Percentiles rank a stretch among this genome's conserved stretches.
These are phyloP conservation scores for Labeo rohita DNA, from an alignment of 2,113 vertebrate genomes.

Conservation along the genomic window DNA sequence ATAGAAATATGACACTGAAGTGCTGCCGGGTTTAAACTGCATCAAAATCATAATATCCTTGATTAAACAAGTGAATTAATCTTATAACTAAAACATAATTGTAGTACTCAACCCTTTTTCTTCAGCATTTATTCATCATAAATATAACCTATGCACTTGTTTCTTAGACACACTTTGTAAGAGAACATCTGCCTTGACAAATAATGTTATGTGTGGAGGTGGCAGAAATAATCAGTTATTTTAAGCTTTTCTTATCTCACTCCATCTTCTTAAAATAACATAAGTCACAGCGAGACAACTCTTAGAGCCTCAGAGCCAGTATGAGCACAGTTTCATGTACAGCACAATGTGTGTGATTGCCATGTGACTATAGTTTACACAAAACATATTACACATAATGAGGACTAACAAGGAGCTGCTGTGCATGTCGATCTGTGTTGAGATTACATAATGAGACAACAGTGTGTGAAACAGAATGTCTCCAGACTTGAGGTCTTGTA, in stretches of 20 bases:
- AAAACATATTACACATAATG: conserved; percentile 10
- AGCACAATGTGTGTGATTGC: neutral
- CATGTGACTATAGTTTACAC: conserved; percentile 34
- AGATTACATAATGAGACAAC: conserved; percentile 41
- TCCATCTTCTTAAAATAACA: neutral
- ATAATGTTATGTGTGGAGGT: neutral
- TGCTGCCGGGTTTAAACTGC: neutral
- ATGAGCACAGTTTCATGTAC: neutral
- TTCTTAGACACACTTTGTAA: neutral
- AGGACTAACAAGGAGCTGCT: neutral
- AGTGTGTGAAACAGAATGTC: conserved; percentile 5
- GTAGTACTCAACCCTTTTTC: neutral
- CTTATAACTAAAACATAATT: neutral
- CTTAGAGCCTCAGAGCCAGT: neutral
- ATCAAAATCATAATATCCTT: neutral
- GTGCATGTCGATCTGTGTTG: conserved; percentile 1
- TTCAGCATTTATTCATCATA: neutral
- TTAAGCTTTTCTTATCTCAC: neutral
- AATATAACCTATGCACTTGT: neutral
- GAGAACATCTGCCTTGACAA: neutral
- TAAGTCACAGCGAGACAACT: neutral
- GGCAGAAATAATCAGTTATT: neutral
- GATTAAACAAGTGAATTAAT: neutral
- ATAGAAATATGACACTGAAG: neutral
- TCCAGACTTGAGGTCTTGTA: conserved; percentile 15